phyloP scores from a whole-genome alignment of 2,888 invertebrate species.

The Brachynemurus nebulosus region DNA sequence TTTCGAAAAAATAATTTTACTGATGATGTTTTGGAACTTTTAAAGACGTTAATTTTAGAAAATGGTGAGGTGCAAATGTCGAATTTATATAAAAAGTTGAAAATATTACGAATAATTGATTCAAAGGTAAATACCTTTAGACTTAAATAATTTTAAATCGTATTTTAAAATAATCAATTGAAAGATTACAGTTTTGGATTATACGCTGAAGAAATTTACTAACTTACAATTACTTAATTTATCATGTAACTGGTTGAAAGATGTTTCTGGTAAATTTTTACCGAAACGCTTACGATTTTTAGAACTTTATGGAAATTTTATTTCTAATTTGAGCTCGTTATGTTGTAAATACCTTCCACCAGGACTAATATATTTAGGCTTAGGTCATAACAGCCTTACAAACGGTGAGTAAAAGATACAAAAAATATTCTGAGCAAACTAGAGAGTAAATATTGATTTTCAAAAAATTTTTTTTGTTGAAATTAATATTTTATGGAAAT shows the following conservation, averaged over 20 bases:
- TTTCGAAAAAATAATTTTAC: slow-evolving; percentile 23
- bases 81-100: slow-evolving; percentile 21
- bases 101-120: slow-evolving; percentile 20
- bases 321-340: slow-evolving; percentile 27
- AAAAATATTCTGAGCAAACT: slow-evolving; percentile 8
- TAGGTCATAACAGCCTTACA: slow-evolving; percentile 34
- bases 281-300: slow-evolving; percentile 32
- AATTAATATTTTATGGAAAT: background rate
- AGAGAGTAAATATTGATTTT: background rate
- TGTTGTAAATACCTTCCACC: slow-evolving; percentile 29
- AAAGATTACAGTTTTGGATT: too few relatives aligned
- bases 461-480: slow-evolving; percentile 2
- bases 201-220: slow-evolving; percentile 27
- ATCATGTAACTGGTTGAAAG: slow-evolving; percentile 30
- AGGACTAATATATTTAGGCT: slow-evolving; percentile 35
- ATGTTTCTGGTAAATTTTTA: slow-evolving; percentile 29
- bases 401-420: too few relatives aligned
- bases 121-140: slow-evolving; percentile 20
- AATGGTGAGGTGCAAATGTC: slow-evolving; percentile 21
- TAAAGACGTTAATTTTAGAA: slow-evolving; percentile 21
- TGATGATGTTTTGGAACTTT: slow-evolving; percentile 19
- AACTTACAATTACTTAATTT: slow-evolving; percentile 34
- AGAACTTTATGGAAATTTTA: slow-evolving; percentile 37
- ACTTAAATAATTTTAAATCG: background rate
- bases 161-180: too few relatives aligned